A percentile compares a stretch with the other conserved stretches of the same genome.
These are phyloP conservation scores for Gymnocypris eckloni DNA, from an alignment of 2,797 vertebrate genomes.

Conservation along the genomic window DNA sequence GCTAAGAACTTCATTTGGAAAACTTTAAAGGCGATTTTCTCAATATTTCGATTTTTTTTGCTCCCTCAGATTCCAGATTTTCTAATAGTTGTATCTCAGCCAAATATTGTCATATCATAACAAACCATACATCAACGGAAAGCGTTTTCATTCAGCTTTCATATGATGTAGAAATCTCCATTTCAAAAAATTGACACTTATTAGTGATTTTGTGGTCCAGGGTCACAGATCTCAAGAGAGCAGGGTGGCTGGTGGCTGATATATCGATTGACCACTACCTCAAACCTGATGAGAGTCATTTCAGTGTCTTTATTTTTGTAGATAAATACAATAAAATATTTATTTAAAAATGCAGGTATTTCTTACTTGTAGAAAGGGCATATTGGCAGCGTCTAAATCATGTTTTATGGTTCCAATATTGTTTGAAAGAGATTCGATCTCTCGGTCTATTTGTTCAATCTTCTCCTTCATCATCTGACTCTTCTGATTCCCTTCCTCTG, in stretches of 20 bases:
- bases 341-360: background rate
- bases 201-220: no score
- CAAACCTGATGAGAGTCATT: background rate
- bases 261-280: background rate
- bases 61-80: no score
- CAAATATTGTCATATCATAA: no score
- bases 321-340: background rate
- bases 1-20: no score
- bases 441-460: background rate
- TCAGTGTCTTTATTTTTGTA: background rate
- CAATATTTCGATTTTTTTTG: no score
- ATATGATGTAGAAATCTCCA: no score
- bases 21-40: no score
- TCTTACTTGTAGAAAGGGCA: conserved; percentile 14
- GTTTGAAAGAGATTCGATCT: conserved; percentile 13
- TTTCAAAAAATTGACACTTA: no score
- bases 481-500: conserved; percentile 7
- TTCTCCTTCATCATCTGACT: background rate
- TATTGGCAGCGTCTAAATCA: background rate
- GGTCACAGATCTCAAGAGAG: background rate
- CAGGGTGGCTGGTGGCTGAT: background rate
- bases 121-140: no score
- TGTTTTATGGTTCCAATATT: background rate
- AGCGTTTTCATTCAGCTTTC: no score
- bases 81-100: no score